Base-by-base conservation (phyloP, 2,888 invertebrate species). In the Amphipoea oculea region DNA sequence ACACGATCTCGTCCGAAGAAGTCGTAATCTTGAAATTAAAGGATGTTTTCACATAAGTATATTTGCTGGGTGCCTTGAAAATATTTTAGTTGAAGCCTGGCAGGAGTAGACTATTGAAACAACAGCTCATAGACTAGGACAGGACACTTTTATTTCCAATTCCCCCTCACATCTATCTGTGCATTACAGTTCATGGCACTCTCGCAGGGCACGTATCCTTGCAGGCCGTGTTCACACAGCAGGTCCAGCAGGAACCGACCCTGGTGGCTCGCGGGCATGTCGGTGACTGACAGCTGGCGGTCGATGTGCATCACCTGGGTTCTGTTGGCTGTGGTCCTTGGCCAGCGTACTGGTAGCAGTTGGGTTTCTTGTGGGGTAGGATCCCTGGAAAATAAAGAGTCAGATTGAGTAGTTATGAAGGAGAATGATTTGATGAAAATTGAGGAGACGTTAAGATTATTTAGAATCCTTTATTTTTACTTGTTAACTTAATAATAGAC, bases 181-280 rank as follows among this genome's bases (percentile, higher is more conserved):
- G 79, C 9, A 60, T 88, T 86, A 81, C 94, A 94, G 70, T 83
- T 89, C 88, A 89, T 90, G 36, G 89, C 87, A 74, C 94, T 94
- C 1, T 94, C 92, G 78, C 96, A 97, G 0, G 96, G 96, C 82
- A 96, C 96, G 79, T 93, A 94, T 0, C 96, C 96, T 0, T 81
- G 80, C 45, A 87, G 91, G 0, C 96, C 96, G 81, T 95, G 92
- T n/a, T 91, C 88, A 82, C 96, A 96, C 63, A 97, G 90, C 71
- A 96, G 78, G 5, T 86, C 81, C 17, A 88, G 83, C 85, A 94
- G 94, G 89, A 94, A 93, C 63, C 86, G 84, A 0, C 93, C 94
- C 36, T 88, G 87, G 76, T 88, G 87, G 23, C 81, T 81, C 0
- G 80, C 80, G 1, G 93, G 92, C 0, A 90, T 84, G n/a, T 89